These are phyloP conservation scores for Hypselothyrea guttata DNA, from an alignment of 2,888 invertebrate species.

Conservation along the genomic window DNA sequence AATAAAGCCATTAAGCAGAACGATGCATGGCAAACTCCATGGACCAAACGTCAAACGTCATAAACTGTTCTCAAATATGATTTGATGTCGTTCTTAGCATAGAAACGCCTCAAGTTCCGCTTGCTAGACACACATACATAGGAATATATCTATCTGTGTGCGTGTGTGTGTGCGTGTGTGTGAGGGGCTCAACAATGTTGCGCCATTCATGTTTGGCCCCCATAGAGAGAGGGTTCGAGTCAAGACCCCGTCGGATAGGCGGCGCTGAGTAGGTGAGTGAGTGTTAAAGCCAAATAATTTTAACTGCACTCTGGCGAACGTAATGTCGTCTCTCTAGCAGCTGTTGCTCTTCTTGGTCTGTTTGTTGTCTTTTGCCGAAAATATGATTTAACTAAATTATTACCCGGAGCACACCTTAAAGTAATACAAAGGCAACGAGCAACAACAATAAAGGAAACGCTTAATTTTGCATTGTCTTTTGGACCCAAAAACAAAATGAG, in stretches of 20 bases:
- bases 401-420: constrained; percentile 82
- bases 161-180: constrained; percentile 6
- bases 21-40: constrained; percentile 16
- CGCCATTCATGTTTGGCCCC: constrained; percentile 52
- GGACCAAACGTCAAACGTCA: constrained; percentile 45
- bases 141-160: too few species aligned
- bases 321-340: constrained; percentile 18
- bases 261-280: constrained; percentile 75
- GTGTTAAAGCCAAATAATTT: constrained; percentile 75
- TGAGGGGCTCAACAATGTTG: constrained; percentile 48
- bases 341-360: constrained; percentile 15
- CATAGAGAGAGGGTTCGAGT: constrained; percentile 29
- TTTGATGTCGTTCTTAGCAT: constrained; percentile 47
- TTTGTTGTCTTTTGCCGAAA: constrained; percentile 63
- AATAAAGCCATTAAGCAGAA: constrained; percentile 45
- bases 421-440: constrained; percentile 76
- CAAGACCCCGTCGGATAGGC: constrained; percentile 64
- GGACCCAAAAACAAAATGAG: constrained; percentile 40
- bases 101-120: constrained; percentile 41
- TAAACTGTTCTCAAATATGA: constrained; percentile 47
- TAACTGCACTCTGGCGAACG: constrained; percentile 51
- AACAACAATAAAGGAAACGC: constrained; percentile 77
- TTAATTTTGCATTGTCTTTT: constrained; percentile 79
- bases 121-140: too few species aligned
- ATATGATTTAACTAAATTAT: constrained; percentile 80